Conservation (phyloP, 64 coral and sea anemone genomes). For the Montipora cactus region DNA sequence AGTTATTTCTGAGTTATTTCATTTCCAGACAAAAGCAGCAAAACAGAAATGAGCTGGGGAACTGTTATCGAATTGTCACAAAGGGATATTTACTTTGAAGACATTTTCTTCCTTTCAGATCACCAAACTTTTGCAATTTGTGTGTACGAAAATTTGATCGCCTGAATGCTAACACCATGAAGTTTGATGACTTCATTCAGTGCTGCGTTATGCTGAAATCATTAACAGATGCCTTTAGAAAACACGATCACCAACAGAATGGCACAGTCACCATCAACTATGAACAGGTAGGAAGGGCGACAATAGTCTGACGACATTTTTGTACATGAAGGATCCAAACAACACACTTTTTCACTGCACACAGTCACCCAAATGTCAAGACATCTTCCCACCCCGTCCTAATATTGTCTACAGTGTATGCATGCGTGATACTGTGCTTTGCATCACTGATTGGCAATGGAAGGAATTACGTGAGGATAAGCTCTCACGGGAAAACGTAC, state of each 20-base stretch:
- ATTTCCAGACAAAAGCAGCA: not conserved
- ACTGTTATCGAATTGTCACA: not conserved
- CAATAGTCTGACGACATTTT: no score
- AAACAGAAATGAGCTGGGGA: not conserved
- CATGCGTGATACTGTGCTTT: no score
- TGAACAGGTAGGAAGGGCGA: conserved; percentile 82
- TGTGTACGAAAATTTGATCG: conserved; percentile 99
- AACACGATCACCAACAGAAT: conserved; percentile 85
- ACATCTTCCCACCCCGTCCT: no score
- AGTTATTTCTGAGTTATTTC: not conserved
- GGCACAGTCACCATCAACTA: conserved; percentile 92
- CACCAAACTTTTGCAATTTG: conserved; percentile 80
- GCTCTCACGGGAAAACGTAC: no score
- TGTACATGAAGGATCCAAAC: no score
- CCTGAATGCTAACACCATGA: conserved; percentile 83
- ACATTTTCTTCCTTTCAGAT: conserved; percentile 55
- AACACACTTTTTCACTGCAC: no score
- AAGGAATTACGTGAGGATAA: no score
- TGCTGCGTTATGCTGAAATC: conserved; percentile 99
- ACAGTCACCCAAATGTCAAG: no score
- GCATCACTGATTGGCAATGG: no score
- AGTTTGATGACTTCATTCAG: conserved; percentile 99
- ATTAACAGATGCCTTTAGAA: conserved; percentile 95
- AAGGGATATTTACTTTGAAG: no score
- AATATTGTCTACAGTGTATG: no score